Base-by-base conservation (phyloP, 2,797 vertebrate genomes). In the Liasis olivaceus region DNA sequence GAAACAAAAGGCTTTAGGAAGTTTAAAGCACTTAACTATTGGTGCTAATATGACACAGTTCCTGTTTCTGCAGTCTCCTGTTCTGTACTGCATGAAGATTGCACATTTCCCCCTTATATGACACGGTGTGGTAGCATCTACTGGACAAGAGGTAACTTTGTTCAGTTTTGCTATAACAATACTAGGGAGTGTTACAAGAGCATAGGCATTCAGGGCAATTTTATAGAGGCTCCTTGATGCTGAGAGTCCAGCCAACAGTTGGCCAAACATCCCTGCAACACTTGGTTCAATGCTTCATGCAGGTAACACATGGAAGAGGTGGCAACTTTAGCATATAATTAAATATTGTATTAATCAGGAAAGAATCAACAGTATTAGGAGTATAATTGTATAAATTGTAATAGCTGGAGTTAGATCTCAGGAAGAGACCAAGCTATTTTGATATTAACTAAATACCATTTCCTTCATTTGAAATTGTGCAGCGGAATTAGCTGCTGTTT, bases 401-500 rank as follows among this genome's bases (percentile, higher is more conserved):
- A 90, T 81, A 22, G 1, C 85, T 85, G 13, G 54, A 88, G 60
- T 89, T 47, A 95, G 95, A 93, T 62, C 91, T 89, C 7, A 88
- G 36, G 89, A 11, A 89, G 91, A 92, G 2, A 94, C 20, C 47
- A 63, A 22, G 31, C 7, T 90, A 64, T 89, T 95, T 94, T 94
- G 3, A 36, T 92, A 92, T 94, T 63, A 92, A 63, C 90, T 91
- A 93, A 95, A 93, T 93, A 64, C 42, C 51, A 60, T 42, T 93
- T 87, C 17, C 94, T 94, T 93, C 62, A 60, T 93, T 92, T 20
- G 56, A 92, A 81, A 81, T 26, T 59, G 20, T 77, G 87, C 31
- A 64, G 14, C 31, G 14, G 69, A 93, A 90, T 92, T 64, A 92
- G 15, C 85, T 90, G 94, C 31, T 95, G 2, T 85, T 88, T 95